phyloP scores from a whole-genome alignment of 2,888 invertebrate species.

The Lasioglossum vierecki region DNA sequence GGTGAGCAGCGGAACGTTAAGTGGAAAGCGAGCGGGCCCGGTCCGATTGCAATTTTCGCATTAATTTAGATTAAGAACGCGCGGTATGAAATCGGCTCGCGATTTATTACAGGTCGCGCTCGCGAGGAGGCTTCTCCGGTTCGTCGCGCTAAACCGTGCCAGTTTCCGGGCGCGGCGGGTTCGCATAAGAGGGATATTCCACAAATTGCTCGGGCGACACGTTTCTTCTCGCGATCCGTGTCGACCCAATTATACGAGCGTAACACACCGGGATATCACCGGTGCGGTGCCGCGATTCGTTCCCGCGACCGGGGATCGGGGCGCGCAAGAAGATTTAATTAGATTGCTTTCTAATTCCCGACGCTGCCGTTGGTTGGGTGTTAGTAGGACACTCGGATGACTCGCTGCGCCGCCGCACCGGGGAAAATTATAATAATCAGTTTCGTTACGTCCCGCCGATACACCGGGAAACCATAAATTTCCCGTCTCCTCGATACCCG shows the following conservation, averaged over 20 bases:
- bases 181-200: slow-evolving; percentile 39
- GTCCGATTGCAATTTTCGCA: background rate
- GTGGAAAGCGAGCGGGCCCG: background rate
- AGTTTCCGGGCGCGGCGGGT: slow-evolving; percentile 21
- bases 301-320: slow-evolving; percentile 8
- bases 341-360: slow-evolving; percentile 46
- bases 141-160: slow-evolving; percentile 27
- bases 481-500: background rate
- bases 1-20: background rate
- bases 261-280: slow-evolving; percentile 42
- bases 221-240: slow-evolving; percentile 46
- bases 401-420: background rate
- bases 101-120: slow-evolving; percentile 14
- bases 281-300: slow-evolving; percentile 44
- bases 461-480: slow-evolving; percentile 3
- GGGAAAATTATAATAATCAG: slow-evolving; percentile 36
- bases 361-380: background rate
- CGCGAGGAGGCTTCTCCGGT: background rate
- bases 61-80: slow-evolving; percentile 37
- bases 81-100: slow-evolving; percentile 16
- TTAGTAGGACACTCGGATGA: slow-evolving; percentile 4
- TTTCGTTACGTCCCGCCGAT: background rate
- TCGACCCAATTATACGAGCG: slow-evolving; percentile 54
- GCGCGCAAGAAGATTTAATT: slow-evolving; percentile 55
- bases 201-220: slow-evolving; percentile 54